Base-by-base conservation (phyloP, 2,888 invertebrate genomes). In the Perdita meconis region DNA sequence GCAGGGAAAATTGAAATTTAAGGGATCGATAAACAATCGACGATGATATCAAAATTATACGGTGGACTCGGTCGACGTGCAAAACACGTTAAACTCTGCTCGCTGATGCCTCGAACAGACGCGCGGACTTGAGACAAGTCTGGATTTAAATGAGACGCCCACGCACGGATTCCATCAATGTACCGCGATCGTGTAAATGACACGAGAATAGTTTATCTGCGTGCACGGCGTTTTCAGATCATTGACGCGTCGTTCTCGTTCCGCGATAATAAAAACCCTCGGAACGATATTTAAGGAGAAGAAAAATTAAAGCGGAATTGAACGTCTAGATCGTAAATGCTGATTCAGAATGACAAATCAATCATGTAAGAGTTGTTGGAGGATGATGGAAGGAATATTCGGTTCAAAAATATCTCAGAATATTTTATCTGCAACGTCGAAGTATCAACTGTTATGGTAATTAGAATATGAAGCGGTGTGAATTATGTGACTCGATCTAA, bases 91-190 rank as follows among this genome's bases (percentile, higher is more conserved):
- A n/a, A 10, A 40, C 22, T 56, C 16, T 42, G 38, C 34, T 47
- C 26, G 8, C 26, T 12, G 34, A 71, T 13, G 42, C 38, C 19
- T 16, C 44, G 19, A 47, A 34, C 44, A 34, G 51, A 42, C 56
- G 19, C 12, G 51, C 57, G 6, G 51, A 50, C 55, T 61, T 42
- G 55, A 53, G 44, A 24, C 42, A 47, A 51, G 76, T 71, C 71
- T 71, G 61, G 56, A 72, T 72, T 72, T 53, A 78, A 71, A 74
- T 68, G 47, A 42, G 30, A 55, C 81, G 36, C 72, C 80, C 53
- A 79, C 83, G 76, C 69, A 34, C 59, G 63, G 75, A 78, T 82
- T 82, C 67, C 68, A n/a, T 71, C 53, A 60, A 65, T 38, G 57
- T 51, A n/a, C 61, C 26, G 63, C 24, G 22, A 30, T n/a, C 56